These are phyloP conservation scores for Drosophila repletoides DNA, from an alignment of 1,140 invertebrate species.

Conservation along the genomic window DNA sequence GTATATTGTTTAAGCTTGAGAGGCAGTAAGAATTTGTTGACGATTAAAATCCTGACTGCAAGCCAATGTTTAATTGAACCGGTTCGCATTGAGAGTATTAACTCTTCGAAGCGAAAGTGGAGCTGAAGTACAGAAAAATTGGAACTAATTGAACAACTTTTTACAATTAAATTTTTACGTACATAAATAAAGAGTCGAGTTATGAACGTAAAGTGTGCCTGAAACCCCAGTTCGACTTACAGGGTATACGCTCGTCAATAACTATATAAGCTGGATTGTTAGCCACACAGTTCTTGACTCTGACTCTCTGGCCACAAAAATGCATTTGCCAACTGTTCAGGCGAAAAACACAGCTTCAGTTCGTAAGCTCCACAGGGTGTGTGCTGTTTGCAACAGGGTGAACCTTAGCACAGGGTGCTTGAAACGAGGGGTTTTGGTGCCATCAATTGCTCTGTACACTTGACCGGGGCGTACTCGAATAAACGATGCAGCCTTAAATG, in stretches of 20 bases:
- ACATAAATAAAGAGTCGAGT: too few relatives aligned
- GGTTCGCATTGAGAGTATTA: too few relatives aligned
- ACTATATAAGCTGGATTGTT: background rate
- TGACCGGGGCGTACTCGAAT: slow-evolving; percentile 20
- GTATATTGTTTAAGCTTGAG: too few relatives aligned
- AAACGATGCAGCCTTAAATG: slow-evolving; percentile 34
- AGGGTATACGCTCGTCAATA: background rate
- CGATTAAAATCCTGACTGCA: too few relatives aligned
- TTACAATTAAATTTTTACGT: too few relatives aligned
- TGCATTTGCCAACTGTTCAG: background rate
- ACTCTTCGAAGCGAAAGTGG: too few relatives aligned
- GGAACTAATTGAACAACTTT: too few relatives aligned
- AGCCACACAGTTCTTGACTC: background rate
- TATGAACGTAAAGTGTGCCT: too few relatives aligned
- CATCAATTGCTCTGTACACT: slow-evolving; percentile 33
- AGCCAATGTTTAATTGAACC: too few relatives aligned
- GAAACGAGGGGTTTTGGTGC: background rate
- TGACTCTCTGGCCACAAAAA: background rate
- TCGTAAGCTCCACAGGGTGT: background rate
- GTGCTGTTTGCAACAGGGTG: background rate
- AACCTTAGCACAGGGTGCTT: background rate
- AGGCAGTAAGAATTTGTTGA: too few relatives aligned
- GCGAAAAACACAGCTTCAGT: background rate
- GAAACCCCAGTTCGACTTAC: too few relatives aligned
- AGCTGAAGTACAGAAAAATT: too few relatives aligned